Base-by-base conservation (phyloP, 1,140 invertebrate genomes). In the Diachasma alloeum region DNA sequence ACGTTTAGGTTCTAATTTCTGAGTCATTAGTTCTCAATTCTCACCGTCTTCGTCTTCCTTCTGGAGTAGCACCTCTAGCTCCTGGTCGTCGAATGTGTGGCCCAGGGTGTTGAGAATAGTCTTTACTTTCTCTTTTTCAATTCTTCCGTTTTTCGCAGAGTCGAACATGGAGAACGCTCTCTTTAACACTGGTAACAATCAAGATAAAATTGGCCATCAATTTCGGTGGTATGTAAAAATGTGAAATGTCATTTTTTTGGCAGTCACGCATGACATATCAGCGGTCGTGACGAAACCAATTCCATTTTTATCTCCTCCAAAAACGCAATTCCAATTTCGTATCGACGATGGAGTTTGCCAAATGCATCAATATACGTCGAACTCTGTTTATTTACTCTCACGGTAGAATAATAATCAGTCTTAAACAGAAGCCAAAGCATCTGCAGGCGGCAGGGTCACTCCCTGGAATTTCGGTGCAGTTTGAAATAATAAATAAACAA, bases 81-180 rank as follows among this genome's bases (percentile, higher is more conserved):
- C 93, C 69, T 92, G 91, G 80, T 95, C 94, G 78, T 94, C 93
- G 81, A 93, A 95, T 79, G 92, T 92, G 82, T 94, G 93, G 11
- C 94, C 93, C 87, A 95, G 91, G 0, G 93, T 95, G 83, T 93
- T 94, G n/a, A 95, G 90, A 71, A 95, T 94, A 9, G 93, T 94
- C 0, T 93, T 88, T 0, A 95, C 93, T 85, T 94, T 94, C 80
- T 94, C 94, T 80, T 93, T 94, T 76, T 94, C 93, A 31, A 95
- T 95, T 75, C 90, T 91, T 3, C 94, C 94, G 53, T 92, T 91
- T 80, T 94, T 94, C 77, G 91, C 91, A 9, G 94, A 93, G 84
- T 95, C 94, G 88, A 95, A 95, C 94, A 95, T 95, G 81, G 93
- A 92, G 87, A 95, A 95, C 8, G 93, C 94, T 77, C 93, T 91